These are phyloP conservation scores for human (Homo sapiens) DNA, from an alignment of 2,113 vertebrate genomes.

Conservation along the genomic window GRCh38 chr5:40499001-40499500, in stretches of 20 bases:
- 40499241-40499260: neutral
- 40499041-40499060: neutral
- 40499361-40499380: neutral
- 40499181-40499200: neutral
- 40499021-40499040: neutral
- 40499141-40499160: neutral
- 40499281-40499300: neutral
- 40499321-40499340: neutral
- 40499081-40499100: neutral
- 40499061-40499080: neutral
- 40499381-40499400: neutral
- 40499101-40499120: neutral
- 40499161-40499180: neutral
- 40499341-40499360: neutral
- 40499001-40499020: neutral
- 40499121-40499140: neutral
- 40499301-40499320: neutral
- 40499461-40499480: neutral
- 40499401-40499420: neutral
- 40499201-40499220: neutral
- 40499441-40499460: neutral
- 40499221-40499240: neutral
- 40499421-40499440: neutral
- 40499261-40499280: neutral
- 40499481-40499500: neutral